Percentiles rank a stretch among this genome's conserved stretches.
Evolutionary conservation across 2,888 invertebrate genomes (phyloP).

Genomic region (Scaptomyza flava): DNA sequence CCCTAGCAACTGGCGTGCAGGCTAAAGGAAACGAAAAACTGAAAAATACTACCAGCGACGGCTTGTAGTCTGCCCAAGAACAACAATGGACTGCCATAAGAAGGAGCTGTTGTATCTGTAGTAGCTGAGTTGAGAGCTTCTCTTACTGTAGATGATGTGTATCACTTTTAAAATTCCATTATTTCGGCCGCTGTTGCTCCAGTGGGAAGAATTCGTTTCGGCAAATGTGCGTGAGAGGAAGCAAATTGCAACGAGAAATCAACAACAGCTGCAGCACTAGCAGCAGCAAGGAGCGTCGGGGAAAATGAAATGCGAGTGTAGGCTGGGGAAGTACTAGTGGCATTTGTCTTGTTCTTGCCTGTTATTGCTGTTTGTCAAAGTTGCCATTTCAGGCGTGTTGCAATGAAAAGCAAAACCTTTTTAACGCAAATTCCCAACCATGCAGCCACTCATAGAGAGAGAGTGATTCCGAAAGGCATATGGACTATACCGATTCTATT

Average conservation of each 20-base stretch:
- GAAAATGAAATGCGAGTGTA: slow-evolving; percentile 17
- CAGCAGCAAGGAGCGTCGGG: slow-evolving; percentile 13
- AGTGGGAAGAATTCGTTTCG: slow-evolving; percentile 35
- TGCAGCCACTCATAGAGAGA: background rate
- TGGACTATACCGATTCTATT: slow-evolving; percentile 22
- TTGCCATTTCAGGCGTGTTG: slow-evolving; percentile 77
- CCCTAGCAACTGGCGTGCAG: background rate
- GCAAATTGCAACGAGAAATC: slow-evolving; percentile 32
- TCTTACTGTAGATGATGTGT: slow-evolving; percentile 37
- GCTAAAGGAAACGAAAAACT: no score
- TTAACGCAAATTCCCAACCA: slow-evolving; percentile 40
- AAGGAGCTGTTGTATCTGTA: background rate
- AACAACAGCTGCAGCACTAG: slow-evolving; percentile 32
- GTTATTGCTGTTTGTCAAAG: slow-evolving; percentile 76
- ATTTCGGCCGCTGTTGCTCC: slow-evolving; percentile 47
- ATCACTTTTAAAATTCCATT: slow-evolving; percentile 74
- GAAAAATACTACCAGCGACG: slow-evolving; percentile 3
- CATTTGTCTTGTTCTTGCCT: slow-evolving; percentile 40
- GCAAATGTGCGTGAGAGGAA: slow-evolving; percentile 44
- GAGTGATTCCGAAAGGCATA: slow-evolving; percentile 11
- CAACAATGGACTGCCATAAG: slow-evolving; percentile 8
- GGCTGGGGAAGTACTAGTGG: slow-evolving; percentile 4
- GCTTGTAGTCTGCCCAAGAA: slow-evolving; percentile 18
- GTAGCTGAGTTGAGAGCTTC: slow-evolving; percentile 7
- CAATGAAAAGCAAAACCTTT: slow-evolving; percentile 79